Base-by-base conservation (phyloP, 1,140 invertebrate species). In the Zaprionus capensis region DNA sequence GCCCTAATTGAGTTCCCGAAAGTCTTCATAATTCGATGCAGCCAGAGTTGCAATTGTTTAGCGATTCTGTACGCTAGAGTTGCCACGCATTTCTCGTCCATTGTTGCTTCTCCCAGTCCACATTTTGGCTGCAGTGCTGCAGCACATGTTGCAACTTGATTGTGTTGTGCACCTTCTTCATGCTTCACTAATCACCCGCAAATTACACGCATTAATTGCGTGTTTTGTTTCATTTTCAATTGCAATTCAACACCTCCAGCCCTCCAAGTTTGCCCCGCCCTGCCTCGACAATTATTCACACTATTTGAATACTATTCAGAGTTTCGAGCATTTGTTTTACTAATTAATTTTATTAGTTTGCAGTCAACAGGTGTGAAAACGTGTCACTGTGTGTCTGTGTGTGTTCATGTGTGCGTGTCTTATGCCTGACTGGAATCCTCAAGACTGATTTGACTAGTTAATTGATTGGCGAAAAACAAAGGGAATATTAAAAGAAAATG, bases 1-100 rank as follows among this genome's bases (percentile, higher is more conserved):
- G 68, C 85, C 82, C 90, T 90, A 90, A 90, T 90, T 90, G 85
- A 85, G 79, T 85, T 85, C 79, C 81, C 74, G 84, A 81, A 82
- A 82, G 85, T 90, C 76, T 71, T 76, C 84, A 87, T 81, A 88
- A 87, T 84, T 87, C 81, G 49, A 46, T 0, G n/a, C 7, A 5
- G 4, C 14, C 53, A 53, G 58, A 22, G 46, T 53, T 67, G 66
- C 46, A 28, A 71, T 53, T 68, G 20, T 14, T 51, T n/a, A 1
- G 15, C 5, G 38, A 11, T 49, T 3, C 7, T 46, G 17, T 46
- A n/a, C 20, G 22, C 28, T 44, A 49, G 64, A 51, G 44, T 66
- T 57, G 61, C 36, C 61, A 41, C 15, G 6, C 7, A 31, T 31
- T 31, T 7, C 9, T 11, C 38, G 2, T 2, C 41, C 2, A 31